Evolutionary conservation across 2,797 vertebrate genomes (phyloP).

Genomic region (Dendrocincla tyrannina): DNA sequence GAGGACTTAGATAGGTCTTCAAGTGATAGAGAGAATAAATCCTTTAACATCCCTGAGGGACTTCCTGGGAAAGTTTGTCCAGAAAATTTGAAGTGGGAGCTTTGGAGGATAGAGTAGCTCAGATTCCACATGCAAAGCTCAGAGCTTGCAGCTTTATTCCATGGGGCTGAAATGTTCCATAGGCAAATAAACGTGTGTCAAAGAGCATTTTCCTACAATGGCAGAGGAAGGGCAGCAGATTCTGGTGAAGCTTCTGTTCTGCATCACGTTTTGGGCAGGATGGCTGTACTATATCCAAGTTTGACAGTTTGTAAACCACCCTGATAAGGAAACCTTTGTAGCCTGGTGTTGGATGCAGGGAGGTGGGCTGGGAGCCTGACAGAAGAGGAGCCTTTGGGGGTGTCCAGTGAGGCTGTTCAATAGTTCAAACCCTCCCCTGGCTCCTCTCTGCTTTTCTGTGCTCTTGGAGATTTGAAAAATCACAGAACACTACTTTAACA

Average conservation of each 20-base stretch:
- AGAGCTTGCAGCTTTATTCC: background rate
- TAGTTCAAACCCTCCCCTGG: background rate
- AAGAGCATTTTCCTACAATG: background rate
- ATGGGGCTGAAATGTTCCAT: background rate
- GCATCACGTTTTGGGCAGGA: background rate
- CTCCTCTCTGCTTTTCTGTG: background rate
- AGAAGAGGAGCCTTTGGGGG: background rate
- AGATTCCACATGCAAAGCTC: background rate
- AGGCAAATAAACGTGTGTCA: background rate
- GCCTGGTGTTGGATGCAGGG: fast-evolving
- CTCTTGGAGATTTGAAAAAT: background rate
- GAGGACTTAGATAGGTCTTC: background rate
- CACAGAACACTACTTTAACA: background rate
- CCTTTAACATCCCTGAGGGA: background rate
- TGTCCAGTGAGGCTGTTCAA: background rate
- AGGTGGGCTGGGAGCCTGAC: background rate
- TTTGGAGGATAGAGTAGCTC: background rate
- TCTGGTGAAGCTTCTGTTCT: constrained; percentile 18
- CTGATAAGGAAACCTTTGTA: constrained; percentile 43
- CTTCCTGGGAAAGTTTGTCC: background rate
- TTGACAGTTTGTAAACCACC: constrained; percentile 32
- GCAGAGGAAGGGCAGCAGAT: background rate
- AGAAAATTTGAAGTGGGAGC: background rate
- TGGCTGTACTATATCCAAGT: constrained; percentile 18
- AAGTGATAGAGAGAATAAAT: background rate